Conservation (phyloP, 2,113 vertebrate species). For the Boulengerochromis microlepis region DNA sequence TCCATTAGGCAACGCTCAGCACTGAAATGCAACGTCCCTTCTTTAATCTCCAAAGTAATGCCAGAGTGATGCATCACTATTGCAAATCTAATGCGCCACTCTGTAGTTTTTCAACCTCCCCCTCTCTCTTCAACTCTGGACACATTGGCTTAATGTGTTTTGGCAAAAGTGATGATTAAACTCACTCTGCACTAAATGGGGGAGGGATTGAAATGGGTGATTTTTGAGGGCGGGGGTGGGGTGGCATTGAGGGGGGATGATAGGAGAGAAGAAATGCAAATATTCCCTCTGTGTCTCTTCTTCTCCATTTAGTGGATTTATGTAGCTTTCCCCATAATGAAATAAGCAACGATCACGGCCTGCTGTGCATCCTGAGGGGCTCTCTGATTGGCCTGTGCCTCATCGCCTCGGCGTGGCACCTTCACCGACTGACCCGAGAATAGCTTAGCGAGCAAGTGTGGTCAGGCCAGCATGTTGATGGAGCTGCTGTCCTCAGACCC, state of each 20-base stretch:
- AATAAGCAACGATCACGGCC: slow-evolving; percentile 67
- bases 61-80: slow-evolving; percentile 72
- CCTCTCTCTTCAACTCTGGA: slow-evolving; percentile 49
- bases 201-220: slow-evolving; percentile 42
- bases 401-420: slow-evolving; percentile 23
- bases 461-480: slow-evolving; percentile 34
- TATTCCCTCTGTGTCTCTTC: slow-evolving; percentile 65
- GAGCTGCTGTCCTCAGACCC: slow-evolving; percentile 38
- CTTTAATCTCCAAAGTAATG: slow-evolving; percentile 76
- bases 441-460: slow-evolving; percentile 37
- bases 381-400: slow-evolving; percentile 22
- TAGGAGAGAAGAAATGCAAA: slow-evolving; percentile 68
- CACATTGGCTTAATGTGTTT: slow-evolving; percentile 74
- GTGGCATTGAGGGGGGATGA: slow-evolving; percentile 15
- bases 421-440: slow-evolving; percentile 51
- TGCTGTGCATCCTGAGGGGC: slow-evolving; percentile 46
- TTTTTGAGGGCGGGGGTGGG: background rate
- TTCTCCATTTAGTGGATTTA: slow-evolving; percentile 70
- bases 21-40: slow-evolving; percentile 67
- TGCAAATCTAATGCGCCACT: slow-evolving; percentile 70
- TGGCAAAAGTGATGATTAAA: slow-evolving; percentile 77
- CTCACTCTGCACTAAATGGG: slow-evolving; percentile 67
- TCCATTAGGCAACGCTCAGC: slow-evolving; percentile 61
- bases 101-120: slow-evolving; percentile 48
- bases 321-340: slow-evolving; percentile 72